Base-by-base conservation (phyloP, 2,797 vertebrate genomes). In the Microctenopoma steveboyesi region DNA sequence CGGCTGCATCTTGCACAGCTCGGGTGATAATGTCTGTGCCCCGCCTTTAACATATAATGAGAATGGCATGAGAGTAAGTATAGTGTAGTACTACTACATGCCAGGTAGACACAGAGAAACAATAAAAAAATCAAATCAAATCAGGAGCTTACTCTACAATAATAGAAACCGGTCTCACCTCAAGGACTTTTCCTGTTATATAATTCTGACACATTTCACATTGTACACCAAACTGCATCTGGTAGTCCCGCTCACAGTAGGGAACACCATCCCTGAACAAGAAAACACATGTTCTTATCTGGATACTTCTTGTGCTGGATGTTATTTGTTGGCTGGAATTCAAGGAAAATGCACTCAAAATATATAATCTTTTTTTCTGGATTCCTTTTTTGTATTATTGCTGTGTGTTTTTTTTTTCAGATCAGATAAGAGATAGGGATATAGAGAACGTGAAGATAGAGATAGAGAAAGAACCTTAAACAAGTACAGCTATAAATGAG, bases 161-260 rank as follows among this genome's bases (percentile, higher is more conserved):
- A 0, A 27, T 0, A 54, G 3, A 7, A 48, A 52, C 0, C 7
- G 28, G 1, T 60, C 94, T 89, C 82, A 98, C 98, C 96, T 99
- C 98, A 18, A 99, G 90, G 42, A 99, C 96, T 74, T 98, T 99
- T 56, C 98, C 98, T 0, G 96, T 98, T 90, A 99, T 99, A 76
- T 96, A 99, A 84, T 95, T 95, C 60, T 94, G 93, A 84, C 98
- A 99, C 0, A 94, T 95, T 72, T 98, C 97, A 86, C 98, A 99
- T 65, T 95, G 96, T 35, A 99, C 94, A 64, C 98, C 98, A 79
- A 97, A 99, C 82, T 95, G 94, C 48, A 94, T 85, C 89, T 99
- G 98, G 80, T 98, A 99, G 86, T 99, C 98, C 81, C 94, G 95
- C 92, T 99, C 98, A 81, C 98, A 99, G 78, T 98, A 99, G 0